Conservation (phyloP, 2,797 vertebrate genomes). For the Alectoris magna region DNA sequence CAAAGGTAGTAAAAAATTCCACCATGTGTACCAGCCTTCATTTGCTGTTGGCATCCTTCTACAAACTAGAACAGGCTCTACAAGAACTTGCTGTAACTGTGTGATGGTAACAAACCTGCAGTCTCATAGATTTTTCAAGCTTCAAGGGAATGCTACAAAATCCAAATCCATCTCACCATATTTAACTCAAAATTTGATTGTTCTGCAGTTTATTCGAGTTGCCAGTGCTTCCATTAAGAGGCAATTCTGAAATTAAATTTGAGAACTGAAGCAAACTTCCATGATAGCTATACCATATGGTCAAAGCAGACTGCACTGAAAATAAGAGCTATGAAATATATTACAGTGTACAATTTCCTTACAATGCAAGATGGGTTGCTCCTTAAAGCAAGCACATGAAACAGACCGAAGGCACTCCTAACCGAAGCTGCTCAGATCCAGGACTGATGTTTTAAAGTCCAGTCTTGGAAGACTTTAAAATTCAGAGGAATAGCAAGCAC, state of each 20-base stretch:
- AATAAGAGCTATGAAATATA: not conserved
- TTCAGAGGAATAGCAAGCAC: not conserved
- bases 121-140: not conserved
- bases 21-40: not conserved
- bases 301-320: not conserved
- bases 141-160: not conserved
- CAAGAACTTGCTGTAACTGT: not conserved
- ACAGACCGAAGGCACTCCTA: not conserved
- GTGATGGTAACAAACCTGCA: not conserved
- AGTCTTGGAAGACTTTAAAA: not conserved
- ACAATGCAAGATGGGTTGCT: not conserved
- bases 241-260: not conserved
- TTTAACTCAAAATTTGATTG: not conserved
- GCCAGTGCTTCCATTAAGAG: not conserved
- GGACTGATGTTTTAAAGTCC: fast-evolving
- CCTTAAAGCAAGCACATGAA: not conserved
- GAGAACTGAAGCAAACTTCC: not conserved
- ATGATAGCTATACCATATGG: too few relatives aligned
- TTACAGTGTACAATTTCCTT: not conserved
- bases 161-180: fast-evolving
- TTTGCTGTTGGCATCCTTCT: not conserved
- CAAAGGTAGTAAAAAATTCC: not conserved
- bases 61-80: not conserved
- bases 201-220: not conserved
- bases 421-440: not conserved